Base-by-base conservation (phyloP, 2,888 invertebrate genomes). In the Ligdia adustata region DNA sequence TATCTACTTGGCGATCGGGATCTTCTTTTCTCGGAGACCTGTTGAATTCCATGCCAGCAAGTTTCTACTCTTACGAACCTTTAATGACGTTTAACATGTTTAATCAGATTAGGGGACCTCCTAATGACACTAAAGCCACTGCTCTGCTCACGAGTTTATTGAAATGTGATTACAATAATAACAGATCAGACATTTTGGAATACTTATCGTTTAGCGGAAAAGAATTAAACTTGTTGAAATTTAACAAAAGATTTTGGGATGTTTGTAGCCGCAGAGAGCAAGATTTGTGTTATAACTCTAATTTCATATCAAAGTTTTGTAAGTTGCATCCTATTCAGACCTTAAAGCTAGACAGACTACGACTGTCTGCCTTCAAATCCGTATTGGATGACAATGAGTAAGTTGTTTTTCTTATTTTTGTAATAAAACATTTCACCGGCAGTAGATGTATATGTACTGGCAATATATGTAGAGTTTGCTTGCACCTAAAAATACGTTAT, bases 1-100 rank as follows among this genome's bases (percentile, higher is more conserved):
- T 97, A 47, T 95, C 97, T 6, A 96, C 96, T 6, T 97, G 97
- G 96, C 92, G 97, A 62, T 96, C 96, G 2, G 97, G 97, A 3
- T 96, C 97, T 13, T 97, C 97, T 18, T 97, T 97, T 11, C 11
- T 37, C 2, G 35, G 35, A 7, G 26, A 37, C 6, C 12, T 33
- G 3, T 4, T 33, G 2, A 20, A 20, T 4, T 5, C 33, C 1
- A 4, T 20, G 6, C 20, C 33, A 4, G 12, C 16, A 3, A 33
- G 7, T 12, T 20, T 33, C 12, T 33, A 33, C 6, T 16, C 12
- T 6, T 33, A 20, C 6, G 33, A 33, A 12, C 33, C 33, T 12
- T 12, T 32, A 32, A 32, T 32, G 31, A 13, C 20, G 3, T 33
- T 18, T 6, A 12, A 5, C 2, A 2, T 1, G 1, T 3, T 6